A percentile compares a stretch with the other conserved stretches of the same genome.
phyloP scores from a whole-genome alignment of 2,797 vertebrate species.

The Steatocranus sp. region DNA sequence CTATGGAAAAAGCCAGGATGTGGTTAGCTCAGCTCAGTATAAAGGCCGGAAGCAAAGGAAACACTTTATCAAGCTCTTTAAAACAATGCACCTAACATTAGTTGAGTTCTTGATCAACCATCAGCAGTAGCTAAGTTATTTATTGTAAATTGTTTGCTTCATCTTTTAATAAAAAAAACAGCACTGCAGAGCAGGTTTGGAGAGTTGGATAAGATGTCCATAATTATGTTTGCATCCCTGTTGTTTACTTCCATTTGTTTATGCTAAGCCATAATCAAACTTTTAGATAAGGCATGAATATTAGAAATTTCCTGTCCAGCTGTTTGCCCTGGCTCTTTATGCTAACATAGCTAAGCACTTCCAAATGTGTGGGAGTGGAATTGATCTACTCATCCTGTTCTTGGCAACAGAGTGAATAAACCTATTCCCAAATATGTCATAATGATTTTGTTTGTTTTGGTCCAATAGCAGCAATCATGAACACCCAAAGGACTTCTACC shows the following conservation, averaged over 20 bases:
- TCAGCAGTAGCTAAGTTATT: background rate
- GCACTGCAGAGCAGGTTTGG: background rate
- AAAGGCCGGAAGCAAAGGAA: background rate
- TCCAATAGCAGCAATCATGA: background rate
- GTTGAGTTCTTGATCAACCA: background rate
- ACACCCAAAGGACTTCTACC: constrained; percentile 55
- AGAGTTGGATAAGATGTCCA: background rate
- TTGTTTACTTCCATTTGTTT: background rate
- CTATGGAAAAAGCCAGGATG: background rate
- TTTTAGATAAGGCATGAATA: background rate
- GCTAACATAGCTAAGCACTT: background rate
- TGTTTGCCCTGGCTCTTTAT: background rate
- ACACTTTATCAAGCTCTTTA: background rate
- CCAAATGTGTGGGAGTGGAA: background rate
- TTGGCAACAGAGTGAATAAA: background rate
- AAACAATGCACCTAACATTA: background rate
- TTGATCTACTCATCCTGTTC: background rate
- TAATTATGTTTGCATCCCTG: background rate
- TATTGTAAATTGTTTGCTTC: background rate
- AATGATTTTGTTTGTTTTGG: background rate
- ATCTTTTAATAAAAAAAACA: background rate
- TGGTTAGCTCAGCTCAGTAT: no score
- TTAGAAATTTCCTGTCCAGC: background rate
- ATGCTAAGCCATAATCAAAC: background rate
- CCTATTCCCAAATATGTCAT: background rate